A percentile compares a stretch with the other conserved stretches of the same genome.
Evolutionary conservation across 2,888 invertebrate genomes (phyloP).

Genomic region (Megastigmus dorsalis): DNA sequence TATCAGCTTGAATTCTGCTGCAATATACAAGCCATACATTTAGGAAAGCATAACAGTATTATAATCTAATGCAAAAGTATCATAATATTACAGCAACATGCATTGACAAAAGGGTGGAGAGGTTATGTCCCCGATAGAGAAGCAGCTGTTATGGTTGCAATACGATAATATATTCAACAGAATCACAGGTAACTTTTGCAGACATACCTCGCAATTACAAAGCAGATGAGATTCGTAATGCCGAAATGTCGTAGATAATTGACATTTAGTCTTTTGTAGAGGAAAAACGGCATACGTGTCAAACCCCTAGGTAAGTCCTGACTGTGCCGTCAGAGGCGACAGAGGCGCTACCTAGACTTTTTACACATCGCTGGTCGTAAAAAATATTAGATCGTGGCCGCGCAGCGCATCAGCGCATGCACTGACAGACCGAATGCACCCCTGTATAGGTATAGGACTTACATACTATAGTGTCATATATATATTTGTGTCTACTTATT

Average conservation of each 20-base stretch:
- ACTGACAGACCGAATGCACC: not conserved
- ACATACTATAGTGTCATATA: too few species aligned
- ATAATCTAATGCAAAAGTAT: not conserved
- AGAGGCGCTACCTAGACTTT: not conserved
- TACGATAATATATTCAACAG: not conserved
- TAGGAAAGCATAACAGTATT: not conserved
- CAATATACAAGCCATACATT: not conserved
- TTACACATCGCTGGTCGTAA: too few species aligned
- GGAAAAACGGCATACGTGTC: constrained; percentile 67
- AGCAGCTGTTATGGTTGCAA: constrained; percentile 13
- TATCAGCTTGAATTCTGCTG: constrained; percentile 29
- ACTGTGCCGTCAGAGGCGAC: not conserved
- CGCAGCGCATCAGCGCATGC: not conserved
- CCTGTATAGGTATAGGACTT: too few species aligned
- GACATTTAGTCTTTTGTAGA: constrained; percentile 60
- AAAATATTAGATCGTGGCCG: too few species aligned
- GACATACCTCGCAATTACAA: constrained; percentile 42
- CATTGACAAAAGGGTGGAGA: not conserved
- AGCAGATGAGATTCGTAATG: constrained; percentile 26
- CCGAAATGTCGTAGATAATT: constrained; percentile 39
- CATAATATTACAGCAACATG: not conserved
- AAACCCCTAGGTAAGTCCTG: constrained; percentile 50
- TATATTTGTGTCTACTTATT: too few species aligned
- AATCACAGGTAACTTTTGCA: not conserved
- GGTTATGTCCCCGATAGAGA: constrained; percentile 35